phyloP scores from a whole-genome alignment of 1,140 invertebrate species.

The Lethrus apterus region DNA sequence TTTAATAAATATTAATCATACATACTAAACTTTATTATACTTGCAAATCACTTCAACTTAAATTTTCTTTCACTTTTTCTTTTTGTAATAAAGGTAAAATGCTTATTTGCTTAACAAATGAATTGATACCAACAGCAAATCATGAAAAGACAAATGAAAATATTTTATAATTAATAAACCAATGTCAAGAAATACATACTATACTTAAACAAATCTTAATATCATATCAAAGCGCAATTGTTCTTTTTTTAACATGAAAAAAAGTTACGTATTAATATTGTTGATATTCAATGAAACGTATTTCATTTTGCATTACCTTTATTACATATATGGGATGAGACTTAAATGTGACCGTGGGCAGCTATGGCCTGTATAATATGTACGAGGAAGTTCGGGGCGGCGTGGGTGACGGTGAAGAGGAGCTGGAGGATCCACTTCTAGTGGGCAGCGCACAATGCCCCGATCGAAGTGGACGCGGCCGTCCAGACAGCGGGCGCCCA shows the following conservation, averaged over 20 bases:
- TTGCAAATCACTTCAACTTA: no score
- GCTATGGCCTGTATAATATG: constrained; percentile 57
- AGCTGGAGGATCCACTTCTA: constrained; percentile 44
- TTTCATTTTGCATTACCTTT: constrained; percentile 9
- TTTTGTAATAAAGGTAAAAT: constrained; percentile 13
- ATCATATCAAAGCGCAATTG: no score
- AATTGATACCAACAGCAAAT: no score
- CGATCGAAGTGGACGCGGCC: constrained; percentile 40
- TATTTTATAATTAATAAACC: no score
- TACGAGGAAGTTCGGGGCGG: constrained; percentile 50
- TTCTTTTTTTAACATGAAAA: no score
- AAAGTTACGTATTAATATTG: no score
- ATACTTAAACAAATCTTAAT: no score
- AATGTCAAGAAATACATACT: no score
- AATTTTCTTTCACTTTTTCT: not conserved
- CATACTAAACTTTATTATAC: constrained; percentile 5
- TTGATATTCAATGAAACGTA: no score
- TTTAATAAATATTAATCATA: constrained; percentile 11
- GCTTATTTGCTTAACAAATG: no score
- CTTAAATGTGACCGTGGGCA: constrained; percentile 9
- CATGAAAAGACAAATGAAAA: no score
- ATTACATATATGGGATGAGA: constrained; percentile 7
- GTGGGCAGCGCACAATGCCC: constrained; percentile 40
- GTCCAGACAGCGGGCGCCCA: constrained; percentile 44
- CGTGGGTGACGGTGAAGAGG: constrained; percentile 51